A percentile compares a stretch with the other conserved stretches of the same genome.
phyloP scores from a whole-genome alignment of 2,113 vertebrate genomes.

The Vireo altiloquus region DNA sequence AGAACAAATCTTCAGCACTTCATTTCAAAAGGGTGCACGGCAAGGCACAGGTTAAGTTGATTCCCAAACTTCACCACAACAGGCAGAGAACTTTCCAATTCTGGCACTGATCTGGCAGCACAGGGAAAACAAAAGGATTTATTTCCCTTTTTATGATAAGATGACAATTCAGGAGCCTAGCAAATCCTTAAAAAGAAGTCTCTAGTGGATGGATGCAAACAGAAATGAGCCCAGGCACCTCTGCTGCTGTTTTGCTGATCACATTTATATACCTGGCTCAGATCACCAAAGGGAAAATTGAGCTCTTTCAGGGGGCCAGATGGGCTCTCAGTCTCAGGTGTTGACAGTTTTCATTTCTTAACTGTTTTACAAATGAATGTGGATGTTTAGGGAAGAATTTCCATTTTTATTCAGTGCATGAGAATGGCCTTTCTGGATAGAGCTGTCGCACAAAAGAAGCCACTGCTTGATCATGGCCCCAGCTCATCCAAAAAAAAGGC shows the following conservation, averaged over 20 bases:
- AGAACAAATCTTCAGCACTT: background rate
- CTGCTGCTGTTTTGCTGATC: background rate
- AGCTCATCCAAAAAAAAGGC: background rate
- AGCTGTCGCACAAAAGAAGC: background rate
- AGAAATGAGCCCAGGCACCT: conserved; percentile 31
- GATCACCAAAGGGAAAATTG: conserved; percentile 9
- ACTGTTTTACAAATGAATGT: conserved; percentile 17
- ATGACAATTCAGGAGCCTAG: conserved; percentile 22
- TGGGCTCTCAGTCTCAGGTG: conserved; percentile 36
- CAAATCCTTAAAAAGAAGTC: conserved; percentile 26
- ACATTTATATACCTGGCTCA: conserved; percentile 19
- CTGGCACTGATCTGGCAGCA: background rate
- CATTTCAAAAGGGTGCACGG: background rate
- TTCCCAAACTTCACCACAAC: background rate
- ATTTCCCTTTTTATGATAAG: conserved; percentile 29
- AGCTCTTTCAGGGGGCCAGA: conserved; percentile 9
- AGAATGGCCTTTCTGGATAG: background rate
- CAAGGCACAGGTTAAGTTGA: background rate
- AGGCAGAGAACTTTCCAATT: background rate
- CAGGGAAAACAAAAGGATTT: conserved; percentile 32
- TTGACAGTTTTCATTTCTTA: conserved; percentile 40
- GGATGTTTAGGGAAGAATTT: conserved; percentile 30
- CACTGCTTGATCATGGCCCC: background rate
- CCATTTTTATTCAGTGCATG: background rate
- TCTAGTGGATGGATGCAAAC: conserved; percentile 32